Evolutionary conservation across 1,140 invertebrate genomes (phyloP).

Genomic region (Pseudomyrmex cubaensis): DNA sequence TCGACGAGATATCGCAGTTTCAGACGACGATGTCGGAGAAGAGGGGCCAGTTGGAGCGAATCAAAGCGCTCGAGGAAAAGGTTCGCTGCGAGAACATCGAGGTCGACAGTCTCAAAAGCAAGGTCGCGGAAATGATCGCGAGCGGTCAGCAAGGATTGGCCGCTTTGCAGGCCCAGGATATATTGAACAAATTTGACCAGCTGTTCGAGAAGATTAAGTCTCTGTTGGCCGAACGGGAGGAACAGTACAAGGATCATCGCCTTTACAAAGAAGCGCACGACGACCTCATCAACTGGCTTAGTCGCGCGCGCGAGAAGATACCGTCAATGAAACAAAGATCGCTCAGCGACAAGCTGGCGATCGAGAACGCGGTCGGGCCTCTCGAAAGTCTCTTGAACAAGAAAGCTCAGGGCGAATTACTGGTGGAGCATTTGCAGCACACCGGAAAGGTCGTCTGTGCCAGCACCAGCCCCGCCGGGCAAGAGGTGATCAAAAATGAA

Average conservation of each 20-base stretch:
- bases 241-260: conserved; percentile 94
- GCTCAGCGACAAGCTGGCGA: conserved; percentile 93
- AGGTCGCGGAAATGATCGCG: conserved; percentile 94
- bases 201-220: conserved; percentile 86
- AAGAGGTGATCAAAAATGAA: conserved; percentile 93
- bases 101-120: conserved; percentile 94
- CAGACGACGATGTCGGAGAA: conserved; percentile 94
- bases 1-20: conserved; percentile 90
- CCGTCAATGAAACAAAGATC: conserved; percentile 94
- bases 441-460: conserved; percentile 94
- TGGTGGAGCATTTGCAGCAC: conserved; percentile 94
- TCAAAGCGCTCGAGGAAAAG: conserved; percentile 95
- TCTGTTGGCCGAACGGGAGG: conserved; percentile 91
- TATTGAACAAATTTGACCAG: conserved; percentile 87
- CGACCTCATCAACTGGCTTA: conserved; percentile 94
- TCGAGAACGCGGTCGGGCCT: conserved; percentile 94
- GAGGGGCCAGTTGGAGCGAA: conserved; percentile 92
- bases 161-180: conserved; percentile 93
- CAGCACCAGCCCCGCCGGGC: conserved; percentile 92
- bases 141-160: conserved; percentile 93
- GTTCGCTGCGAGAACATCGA: conserved; percentile 96
- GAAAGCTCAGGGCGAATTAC: conserved; percentile 94
- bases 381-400: conserved; percentile 95
- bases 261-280: conserved; percentile 95
- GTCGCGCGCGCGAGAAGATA: conserved; percentile 94